These are phyloP conservation scores for Caenorhabditis latens DNA, from an alignment of 1,140 invertebrate genomes.

Conservation along the genomic window DNA sequence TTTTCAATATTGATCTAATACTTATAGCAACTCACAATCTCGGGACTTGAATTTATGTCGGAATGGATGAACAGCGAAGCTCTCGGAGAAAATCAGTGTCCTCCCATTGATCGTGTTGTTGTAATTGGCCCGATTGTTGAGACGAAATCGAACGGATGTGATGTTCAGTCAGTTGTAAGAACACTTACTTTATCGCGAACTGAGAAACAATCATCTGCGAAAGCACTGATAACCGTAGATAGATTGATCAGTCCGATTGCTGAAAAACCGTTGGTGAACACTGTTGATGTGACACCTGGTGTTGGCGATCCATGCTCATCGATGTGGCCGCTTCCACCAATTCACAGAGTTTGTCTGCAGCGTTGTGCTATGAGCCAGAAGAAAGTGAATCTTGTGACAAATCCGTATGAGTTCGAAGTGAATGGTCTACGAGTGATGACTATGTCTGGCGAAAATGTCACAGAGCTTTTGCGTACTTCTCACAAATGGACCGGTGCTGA, in stretches of 20 bases:
- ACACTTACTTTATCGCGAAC: constrained; percentile 31
- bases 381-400: constrained; percentile 58
- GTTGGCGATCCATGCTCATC: constrained; percentile 48
- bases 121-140: constrained; percentile 28
- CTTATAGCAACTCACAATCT: constrained; percentile 44
- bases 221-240: constrained; percentile 11
- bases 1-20: background rate
- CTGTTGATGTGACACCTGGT: constrained; percentile 53
- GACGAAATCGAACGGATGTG: constrained; percentile 29
- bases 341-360: constrained; percentile 45
- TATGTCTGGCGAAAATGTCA: constrained; percentile 57
- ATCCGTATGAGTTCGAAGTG: constrained; percentile 53
- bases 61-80: constrained; percentile 1
- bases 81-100: background rate
- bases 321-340: constrained; percentile 60
- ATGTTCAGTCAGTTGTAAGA: constrained; percentile 41
- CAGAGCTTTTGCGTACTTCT: constrained; percentile 30
- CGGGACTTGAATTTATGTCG: constrained; percentile 27
- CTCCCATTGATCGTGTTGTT: constrained; percentile 8
- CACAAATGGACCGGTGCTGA: constrained; percentile 4
- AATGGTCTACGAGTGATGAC: constrained; percentile 46
- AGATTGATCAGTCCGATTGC: constrained; percentile 14
- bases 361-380: constrained; percentile 24
- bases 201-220: constrained; percentile 18
- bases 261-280: background rate